Evolutionary conservation across 2,797 vertebrate genomes (phyloP).

Genomic region (Sebastes alutus): DNA sequence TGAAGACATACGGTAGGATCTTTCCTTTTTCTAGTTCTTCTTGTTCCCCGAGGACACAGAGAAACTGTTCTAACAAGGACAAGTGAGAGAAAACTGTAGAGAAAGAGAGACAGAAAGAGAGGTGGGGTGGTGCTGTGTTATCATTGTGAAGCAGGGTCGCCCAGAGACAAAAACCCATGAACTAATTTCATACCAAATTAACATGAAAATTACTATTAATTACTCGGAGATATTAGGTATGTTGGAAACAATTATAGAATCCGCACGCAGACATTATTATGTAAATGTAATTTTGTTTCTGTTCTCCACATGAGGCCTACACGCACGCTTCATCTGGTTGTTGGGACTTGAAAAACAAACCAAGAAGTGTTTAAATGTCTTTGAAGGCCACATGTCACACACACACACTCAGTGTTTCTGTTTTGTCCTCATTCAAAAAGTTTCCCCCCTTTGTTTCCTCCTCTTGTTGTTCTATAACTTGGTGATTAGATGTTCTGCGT

Average conservation of each 20-base stretch:
- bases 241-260: constrained; percentile 41
- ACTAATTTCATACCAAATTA: constrained; percentile 67
- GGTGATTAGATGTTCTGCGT: constrained; percentile 5
- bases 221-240: constrained; percentile 24
- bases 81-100: not conserved
- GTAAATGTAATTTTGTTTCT: constrained; percentile 39
- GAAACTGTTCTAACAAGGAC: constrained; percentile 31
- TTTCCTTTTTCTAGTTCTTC: constrained; percentile 9
- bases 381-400: not conserved
- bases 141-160: constrained; percentile 57
- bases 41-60: not conserved
- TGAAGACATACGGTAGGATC: not conserved
- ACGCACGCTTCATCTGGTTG: not conserved
- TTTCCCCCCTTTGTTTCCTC: not conserved
- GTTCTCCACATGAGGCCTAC: not conserved
- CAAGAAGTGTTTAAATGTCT: not conserved
- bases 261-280: constrained; percentile 35
- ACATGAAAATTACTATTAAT: constrained; percentile 61
- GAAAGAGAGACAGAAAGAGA: not conserved
- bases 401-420: not conserved
- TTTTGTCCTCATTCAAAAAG: not conserved
- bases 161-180: constrained; percentile 45
- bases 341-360: constrained; percentile 20
- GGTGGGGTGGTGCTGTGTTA: constrained; percentile 29
- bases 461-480: not conserved